phyloP scores from a whole-genome alignment of 2,113 vertebrate genomes.

The Dromiciops gliroides region DNA sequence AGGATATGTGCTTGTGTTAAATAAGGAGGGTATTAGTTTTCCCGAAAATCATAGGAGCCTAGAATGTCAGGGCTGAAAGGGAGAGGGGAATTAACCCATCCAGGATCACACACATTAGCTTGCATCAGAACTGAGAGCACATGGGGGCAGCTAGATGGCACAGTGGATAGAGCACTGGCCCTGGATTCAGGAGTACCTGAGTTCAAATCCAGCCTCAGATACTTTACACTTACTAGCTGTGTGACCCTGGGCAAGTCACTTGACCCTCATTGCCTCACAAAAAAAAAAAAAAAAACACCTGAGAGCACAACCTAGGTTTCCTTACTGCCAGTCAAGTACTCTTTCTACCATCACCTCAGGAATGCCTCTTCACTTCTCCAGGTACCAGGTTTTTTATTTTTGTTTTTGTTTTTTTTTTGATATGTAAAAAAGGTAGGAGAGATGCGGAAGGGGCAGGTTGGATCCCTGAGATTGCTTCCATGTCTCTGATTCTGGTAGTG shows the following conservation, averaged over 20 bases:
- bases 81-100: background rate
- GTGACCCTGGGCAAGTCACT: too few relatives aligned
- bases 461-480: background rate
- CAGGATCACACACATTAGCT: background rate
- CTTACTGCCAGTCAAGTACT: background rate
- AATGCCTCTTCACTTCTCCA: background rate
- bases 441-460: background rate
- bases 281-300: too few relatives aligned
- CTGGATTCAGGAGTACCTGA: too few relatives aligned
- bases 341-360: background rate
- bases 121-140: background rate
- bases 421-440: background rate
- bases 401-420: background rate
- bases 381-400: too few relatives aligned
- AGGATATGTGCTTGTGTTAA: background rate
- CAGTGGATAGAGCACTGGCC: too few relatives aligned
- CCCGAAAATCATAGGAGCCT: background rate
- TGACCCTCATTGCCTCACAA: too few relatives aligned
- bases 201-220: too few relatives aligned
- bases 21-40: background rate
- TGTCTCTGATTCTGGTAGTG: background rate
- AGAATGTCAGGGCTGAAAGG: background rate
- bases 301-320: background rate
- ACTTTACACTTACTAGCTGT: too few relatives aligned
- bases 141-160: too few relatives aligned